Percentiles rank a stretch among this genome's conserved stretches.
Conservation (phyloP, 2,113 vertebrate species). For the Proteles cristata region DNA sequence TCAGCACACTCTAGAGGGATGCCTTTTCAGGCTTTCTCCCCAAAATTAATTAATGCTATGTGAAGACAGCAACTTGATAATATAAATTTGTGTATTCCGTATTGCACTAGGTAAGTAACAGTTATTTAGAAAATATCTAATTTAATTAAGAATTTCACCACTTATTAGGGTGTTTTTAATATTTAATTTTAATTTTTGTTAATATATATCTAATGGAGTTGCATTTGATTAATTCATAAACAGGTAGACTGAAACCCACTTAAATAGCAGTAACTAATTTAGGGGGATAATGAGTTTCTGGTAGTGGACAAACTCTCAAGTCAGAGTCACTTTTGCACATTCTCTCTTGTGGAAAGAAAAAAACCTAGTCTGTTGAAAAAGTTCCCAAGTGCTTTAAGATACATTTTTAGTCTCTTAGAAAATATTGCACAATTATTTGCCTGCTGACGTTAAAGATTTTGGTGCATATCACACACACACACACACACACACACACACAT, state of each 20-base stretch:
- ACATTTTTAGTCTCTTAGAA: neutral
- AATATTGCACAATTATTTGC: neutral
- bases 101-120: neutral
- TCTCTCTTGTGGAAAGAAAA: neutral
- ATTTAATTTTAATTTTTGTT: neutral
- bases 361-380: neutral
- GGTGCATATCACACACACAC: neutral
- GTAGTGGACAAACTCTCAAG: neutral
- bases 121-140: conserved; percentile 6
- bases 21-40: neutral
- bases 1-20: neutral
- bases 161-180: neutral
- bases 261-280: neutral
- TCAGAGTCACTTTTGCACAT: neutral
- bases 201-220: neutral
- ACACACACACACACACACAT: neutral
- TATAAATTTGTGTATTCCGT: neutral
- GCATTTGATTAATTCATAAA: neutral
- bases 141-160: neutral
- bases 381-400: neutral
- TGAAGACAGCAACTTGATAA: neutral
- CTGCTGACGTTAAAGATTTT: neutral
- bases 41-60: neutral
- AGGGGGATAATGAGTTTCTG: neutral
- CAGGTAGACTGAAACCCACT: neutral